A percentile compares a stretch with the other conserved stretches of the same genome.
Conservation (phyloP, 2,797 vertebrate genomes). For the Jordanella pulchra region DNA sequence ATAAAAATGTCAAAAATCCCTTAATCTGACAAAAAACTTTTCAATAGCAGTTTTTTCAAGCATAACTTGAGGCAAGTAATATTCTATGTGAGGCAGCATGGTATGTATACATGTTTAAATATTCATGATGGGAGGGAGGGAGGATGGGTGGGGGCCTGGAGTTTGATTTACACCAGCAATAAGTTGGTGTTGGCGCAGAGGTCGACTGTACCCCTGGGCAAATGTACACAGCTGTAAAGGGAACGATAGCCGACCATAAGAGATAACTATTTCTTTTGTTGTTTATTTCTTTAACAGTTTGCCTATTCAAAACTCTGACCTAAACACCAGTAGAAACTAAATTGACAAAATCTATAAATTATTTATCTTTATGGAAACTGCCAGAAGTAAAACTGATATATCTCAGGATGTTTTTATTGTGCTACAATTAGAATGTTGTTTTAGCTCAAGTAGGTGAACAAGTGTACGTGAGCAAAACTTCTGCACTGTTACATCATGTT, state of each 20-base stretch:
- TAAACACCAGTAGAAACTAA: constrained; percentile 13
- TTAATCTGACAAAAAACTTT: constrained; percentile 26
- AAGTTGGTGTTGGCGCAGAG: constrained; percentile 65
- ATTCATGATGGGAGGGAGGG: constrained; percentile 60
- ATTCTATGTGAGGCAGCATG: constrained; percentile 21
- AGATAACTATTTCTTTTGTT: constrained; percentile 26
- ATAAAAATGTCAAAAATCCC: constrained; percentile 21
- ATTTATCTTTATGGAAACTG: constrained; percentile 1
- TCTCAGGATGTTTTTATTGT: neutral
- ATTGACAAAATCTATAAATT: constrained; percentile 30
- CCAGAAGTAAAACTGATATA: neutral
- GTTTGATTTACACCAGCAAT: constrained; percentile 73
- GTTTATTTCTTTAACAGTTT: constrained; percentile 49
- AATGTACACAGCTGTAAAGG: constrained; percentile 45
- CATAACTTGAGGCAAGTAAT: constrained; percentile 35
- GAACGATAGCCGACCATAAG: constrained; percentile 53
- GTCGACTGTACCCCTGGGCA: constrained; percentile 57
- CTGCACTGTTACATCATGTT: neutral
- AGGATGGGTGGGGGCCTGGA: constrained; percentile 37
- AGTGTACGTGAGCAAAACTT: no score
- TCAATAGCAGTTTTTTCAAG: constrained; percentile 31
- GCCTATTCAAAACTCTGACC: constrained; percentile 42
- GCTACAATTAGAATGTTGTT: neutral
- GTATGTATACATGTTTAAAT: constrained; percentile 66
- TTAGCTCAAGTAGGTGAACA: no score